phyloP scores from a whole-genome alignment of 2,113 vertebrate genomes.

The Notarius quadriscutis region DNA sequence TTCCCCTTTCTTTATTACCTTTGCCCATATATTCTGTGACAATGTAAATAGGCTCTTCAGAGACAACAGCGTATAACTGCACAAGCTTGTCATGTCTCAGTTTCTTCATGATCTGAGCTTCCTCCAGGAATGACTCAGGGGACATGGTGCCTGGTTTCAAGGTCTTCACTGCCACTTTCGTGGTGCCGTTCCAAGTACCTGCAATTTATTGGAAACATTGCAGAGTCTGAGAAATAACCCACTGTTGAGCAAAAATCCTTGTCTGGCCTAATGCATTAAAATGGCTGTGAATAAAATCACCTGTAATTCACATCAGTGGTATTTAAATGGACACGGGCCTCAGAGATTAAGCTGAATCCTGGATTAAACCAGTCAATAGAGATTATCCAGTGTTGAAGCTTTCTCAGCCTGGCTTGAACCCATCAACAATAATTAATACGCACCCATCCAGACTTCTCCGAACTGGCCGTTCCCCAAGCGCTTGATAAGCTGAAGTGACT shows the following conservation, averaged over 20 bases:
- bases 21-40: constrained; percentile 99
- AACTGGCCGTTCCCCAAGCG: constrained; percentile 99
- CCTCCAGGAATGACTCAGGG: constrained; percentile 96
- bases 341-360: constrained; percentile 5
- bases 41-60: constrained; percentile 97
- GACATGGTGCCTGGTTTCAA: constrained; percentile 99
- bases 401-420: constrained; percentile 11
- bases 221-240: not conserved
- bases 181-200: constrained; percentile 98
- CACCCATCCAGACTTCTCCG: constrained; percentile 99
- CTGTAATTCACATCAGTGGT: not conserved
- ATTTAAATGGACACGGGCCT: constrained; percentile 10
- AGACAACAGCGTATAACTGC: constrained; percentile 96
- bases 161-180: constrained; percentile 98
- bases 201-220: constrained; percentile 26
- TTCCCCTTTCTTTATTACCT: constrained; percentile 71
- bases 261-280: not conserved
- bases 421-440: constrained; percentile 60
- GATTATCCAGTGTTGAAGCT: not conserved
- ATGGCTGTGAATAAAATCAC: not conserved
- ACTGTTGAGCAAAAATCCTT: not conserved
- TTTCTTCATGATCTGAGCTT: constrained; percentile 99
- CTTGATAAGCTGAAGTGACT: constrained; percentile 99
- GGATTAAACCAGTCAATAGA: constrained; percentile 18
- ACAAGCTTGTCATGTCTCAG: constrained; percentile 96